Evolutionary conservation across 2,888 invertebrate species (phyloP).

Genomic region (Nycteola revayana): DNA sequence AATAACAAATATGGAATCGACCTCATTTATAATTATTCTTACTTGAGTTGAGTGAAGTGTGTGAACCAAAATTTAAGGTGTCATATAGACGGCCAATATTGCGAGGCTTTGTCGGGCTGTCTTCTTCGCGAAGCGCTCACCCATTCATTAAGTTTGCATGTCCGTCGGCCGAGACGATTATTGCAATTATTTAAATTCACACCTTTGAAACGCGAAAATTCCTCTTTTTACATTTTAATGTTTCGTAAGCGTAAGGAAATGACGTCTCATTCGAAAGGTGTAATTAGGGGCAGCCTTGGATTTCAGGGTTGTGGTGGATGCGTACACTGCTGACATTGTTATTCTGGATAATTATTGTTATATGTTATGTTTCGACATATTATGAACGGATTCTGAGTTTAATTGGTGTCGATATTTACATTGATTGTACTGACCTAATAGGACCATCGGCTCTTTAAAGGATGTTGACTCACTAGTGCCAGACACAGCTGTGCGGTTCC

Average conservation of each 20-base stretch:
- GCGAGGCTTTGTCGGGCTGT: constrained; percentile 50
- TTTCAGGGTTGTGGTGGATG: constrained; percentile 63
- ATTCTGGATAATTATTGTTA: constrained; percentile 63
- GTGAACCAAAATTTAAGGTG: constrained; percentile 28
- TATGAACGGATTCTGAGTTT: constrained; percentile 21
- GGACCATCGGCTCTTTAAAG: constrained; percentile 31
- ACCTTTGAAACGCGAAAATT: constrained; percentile 77
- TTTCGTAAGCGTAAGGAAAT: constrained; percentile 78
- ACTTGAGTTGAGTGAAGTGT: constrained; percentile 20
- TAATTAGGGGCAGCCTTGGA: constrained; percentile 77
- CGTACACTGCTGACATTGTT: constrained; percentile 60
- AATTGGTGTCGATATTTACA: constrained; percentile 38
- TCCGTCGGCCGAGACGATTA: constrained; percentile 67
- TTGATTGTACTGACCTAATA: constrained; percentile 33
- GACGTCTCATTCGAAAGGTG: constrained; percentile 81
- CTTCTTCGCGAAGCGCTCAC: constrained; percentile 56
- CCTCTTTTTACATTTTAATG: constrained; percentile 76
- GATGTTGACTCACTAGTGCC: constrained; percentile 28
- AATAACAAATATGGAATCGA: constrained; percentile 33
- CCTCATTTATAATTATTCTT: constrained; percentile 40
- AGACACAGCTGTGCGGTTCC: constrained; percentile 27
- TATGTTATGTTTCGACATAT: constrained; percentile 67
- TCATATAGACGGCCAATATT: constrained; percentile 32
- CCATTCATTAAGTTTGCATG: constrained; percentile 78
- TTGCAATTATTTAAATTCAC: constrained; percentile 83